Evolutionary conservation across 2,888 invertebrate species (phyloP).

Genomic region (Muschampia staudingeri): DNA sequence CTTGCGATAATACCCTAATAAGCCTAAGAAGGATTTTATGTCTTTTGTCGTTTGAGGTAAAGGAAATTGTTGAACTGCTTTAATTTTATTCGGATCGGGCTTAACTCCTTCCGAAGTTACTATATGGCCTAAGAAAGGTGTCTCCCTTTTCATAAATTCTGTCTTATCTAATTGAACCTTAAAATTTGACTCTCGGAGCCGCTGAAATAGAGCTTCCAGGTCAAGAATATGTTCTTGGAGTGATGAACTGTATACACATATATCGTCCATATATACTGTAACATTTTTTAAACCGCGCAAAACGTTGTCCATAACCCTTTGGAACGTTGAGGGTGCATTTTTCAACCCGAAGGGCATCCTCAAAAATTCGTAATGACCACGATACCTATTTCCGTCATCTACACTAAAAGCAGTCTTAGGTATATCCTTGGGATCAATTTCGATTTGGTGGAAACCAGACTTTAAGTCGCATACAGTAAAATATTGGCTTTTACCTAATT

Average conservation of each 20-base stretch:
- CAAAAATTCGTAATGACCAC: conserved; percentile 17
- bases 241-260: not conserved
- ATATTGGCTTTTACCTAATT: conserved; percentile 20
- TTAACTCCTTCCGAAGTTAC: conserved; percentile 41
- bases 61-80: conserved; percentile 60
- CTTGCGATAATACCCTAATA: too few relatives aligned
- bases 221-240: conserved; percentile 13
- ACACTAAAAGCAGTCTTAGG: conserved; percentile 8
- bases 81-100: conserved; percentile 64
- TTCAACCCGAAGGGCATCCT: not conserved
- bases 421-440: conserved; percentile 9
- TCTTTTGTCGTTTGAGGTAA: conserved; percentile 63
- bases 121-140: conserved; percentile 45
- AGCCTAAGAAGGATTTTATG: conserved; percentile 72
- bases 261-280: not conserved
- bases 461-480: not conserved
- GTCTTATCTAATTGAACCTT: conserved; percentile 13
- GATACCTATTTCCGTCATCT: not conserved
- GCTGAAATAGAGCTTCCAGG: not conserved
- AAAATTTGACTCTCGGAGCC: conserved; percentile 23
- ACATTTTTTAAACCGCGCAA: conserved; percentile 6
- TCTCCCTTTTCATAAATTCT: conserved; percentile 21
- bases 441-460: conserved; percentile 22
- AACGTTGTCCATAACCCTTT: conserved; percentile 11
- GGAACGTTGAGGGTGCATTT: too few relatives aligned